Evolutionary conservation across 2,888 invertebrate genomes (phyloP), one percentile per base, ranked within the genome.

Genomic region (Aleiodes alternator): DNA sequence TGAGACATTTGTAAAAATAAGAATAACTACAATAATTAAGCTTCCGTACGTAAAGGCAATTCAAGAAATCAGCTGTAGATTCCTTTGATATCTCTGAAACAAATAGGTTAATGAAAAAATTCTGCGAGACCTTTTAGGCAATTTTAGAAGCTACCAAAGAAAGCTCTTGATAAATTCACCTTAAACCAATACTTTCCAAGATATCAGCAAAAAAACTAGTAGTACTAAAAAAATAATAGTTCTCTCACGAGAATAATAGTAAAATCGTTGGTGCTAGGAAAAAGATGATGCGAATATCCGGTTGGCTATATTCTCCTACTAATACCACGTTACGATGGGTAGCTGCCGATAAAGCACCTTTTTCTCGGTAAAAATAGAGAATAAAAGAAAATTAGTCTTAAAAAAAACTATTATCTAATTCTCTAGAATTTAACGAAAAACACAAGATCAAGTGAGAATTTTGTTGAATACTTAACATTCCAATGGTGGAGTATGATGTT

Each of bases 241-340:
- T 34, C 12, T 64, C 64, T 64, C 64, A 64, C 48, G 43, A 43
- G 43, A n/a, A 38, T 38, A 11, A 9, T 43, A 11, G 9, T 43
- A 43, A 43, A 9, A 11, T 8, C 43, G 43, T 11, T 0, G 11
- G 9, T 43, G 9, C 6, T 6, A 34, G 34, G 34, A 34, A 34
- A 9, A 43, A 9, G 23, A 11, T 2, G 61, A 12, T 14, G 43
- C 43, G 43, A 61, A 43, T 61, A 61, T 61, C 61, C 61, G n/a
- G 61, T 43, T 61, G 61, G 61, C 3, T 61, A 59, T 61, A 16
- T 61, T 43, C 16, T 61, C 12, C 38, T n/a, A n/a, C 9, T 43
- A 38, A 59, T 59, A n/a, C 59, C n/a, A 12, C 3, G 31, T 57
- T 16, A 57, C 29, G 16, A 61, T 61, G 38, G 43, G 31, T 11